Base-by-base conservation (phyloP, 2,888 invertebrate species). In the Drosophila infuscata region DNA sequence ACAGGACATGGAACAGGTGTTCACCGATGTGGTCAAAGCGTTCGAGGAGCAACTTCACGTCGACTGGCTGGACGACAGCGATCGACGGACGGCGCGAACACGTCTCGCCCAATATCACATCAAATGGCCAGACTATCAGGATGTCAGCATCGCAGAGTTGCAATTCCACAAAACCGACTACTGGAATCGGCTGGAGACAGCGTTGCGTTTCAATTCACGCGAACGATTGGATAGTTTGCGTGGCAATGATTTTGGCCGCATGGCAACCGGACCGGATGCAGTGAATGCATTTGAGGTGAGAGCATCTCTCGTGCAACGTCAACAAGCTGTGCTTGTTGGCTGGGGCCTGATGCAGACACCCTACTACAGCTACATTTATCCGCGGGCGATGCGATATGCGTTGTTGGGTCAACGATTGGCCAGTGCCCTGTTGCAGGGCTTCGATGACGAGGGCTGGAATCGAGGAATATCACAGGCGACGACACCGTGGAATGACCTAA, bases 301-400 rank as follows among this genome's bases (percentile, higher is more conserved):
- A 3, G 79, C 89, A 8, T 82, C 81, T 2, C 76, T 91, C 11
- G 68, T 79, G 43, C 74, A 79, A 0, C 49, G 73, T 7, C 78
- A 88, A 36, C 87, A 89, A 6, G 80, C 80, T 8, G 76, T 92
- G 1, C 67, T 83, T 2, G 85, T 90, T 6, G 90, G 91, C 3
- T 87, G 83, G 86, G 92, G 91, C 2, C 73, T 92, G 2, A 62
- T 93, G 17, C 92, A 93, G 56, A 58, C 83, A 12, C 92, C 93
- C 0, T 88, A 84, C 75, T 93, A 92, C 65, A 88, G 83, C n/a
- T 79, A 74, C 41, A 64, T 56, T 32, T 92, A 92, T 46, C 82
- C 92, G 0, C 79, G 75, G 5, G 81, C 92, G 0, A 20, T 92
- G 1, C 89, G 92, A 49, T 92, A 84, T 33, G 83, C 92, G 0